Base-by-base conservation (phyloP, 1,140 invertebrate species). In the Meloidogyne exigua region DNA sequence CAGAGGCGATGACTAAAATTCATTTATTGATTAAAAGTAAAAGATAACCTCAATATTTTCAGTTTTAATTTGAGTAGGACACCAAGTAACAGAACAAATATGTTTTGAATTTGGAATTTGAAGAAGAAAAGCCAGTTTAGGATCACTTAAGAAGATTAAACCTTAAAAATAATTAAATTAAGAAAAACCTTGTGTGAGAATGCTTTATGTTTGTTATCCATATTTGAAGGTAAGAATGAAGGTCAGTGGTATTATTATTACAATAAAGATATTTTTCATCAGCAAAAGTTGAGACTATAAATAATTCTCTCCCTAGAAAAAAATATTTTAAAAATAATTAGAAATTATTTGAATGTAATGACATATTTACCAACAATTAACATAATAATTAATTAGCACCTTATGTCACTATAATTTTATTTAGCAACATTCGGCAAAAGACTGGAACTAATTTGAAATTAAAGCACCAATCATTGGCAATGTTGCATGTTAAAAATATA, bases 251-350 rank as follows among this genome's bases (percentile, higher is more conserved):
- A 18, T 2, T 4, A 1, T 32, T 4, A 9, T 32, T 25, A n/a
- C 49, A 57, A 57, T 64, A 36, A 18, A 73, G n/a, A 42, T 64
- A 39, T 65, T 23, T 73, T 32, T 73, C 71, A 32, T 73, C 71
- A 21, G 44, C 11, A 65, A 73, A 73, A 13, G 25, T 73, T 62
- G 57, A 23, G 7, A 73, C 65, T 36, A 65, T 57, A 21, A 73
- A 32, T 23, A 73, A 65, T 64, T 73, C 71, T 15, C 23, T 62
- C 7, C 57, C 71, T 73, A 23, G 18, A 25, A 65, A n/a, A 26
- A 26, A 64, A 32, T 18, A n/a, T 64, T 15, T 57, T 26, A 21
- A 25, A 73, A 28, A 28, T 66, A 21, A 7, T 62, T 57, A 7
- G 21, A n/a, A 57, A n/a, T n/a, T 57, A 39, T 7, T 7, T 39